These are phyloP conservation scores for Triplophysa rosa DNA, from an alignment of 2,113 vertebrate genomes.

Conservation along the genomic window DNA sequence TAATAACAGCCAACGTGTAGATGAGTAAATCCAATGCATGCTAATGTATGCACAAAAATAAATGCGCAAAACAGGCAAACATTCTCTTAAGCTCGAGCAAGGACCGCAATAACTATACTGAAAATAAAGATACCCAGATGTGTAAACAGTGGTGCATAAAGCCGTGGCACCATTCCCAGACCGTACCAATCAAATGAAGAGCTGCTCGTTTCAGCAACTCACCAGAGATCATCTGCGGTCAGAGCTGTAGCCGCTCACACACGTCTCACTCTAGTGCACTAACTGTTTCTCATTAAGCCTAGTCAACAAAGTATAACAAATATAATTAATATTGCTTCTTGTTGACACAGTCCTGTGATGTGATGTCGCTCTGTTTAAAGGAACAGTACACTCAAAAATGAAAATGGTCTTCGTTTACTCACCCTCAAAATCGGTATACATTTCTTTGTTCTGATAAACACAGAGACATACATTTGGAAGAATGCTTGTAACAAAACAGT, in stretches of 20 bases:
- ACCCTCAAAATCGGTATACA: too few species aligned
- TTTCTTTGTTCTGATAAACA: too few species aligned
- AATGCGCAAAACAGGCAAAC: not conserved
- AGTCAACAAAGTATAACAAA: conserved; percentile 32
- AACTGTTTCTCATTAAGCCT: conserved; percentile 21
- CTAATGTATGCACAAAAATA: not conserved
- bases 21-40: conserved; percentile 9
- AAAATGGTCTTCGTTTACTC: too few species aligned
- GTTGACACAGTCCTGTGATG: conserved; percentile 5
- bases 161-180: conserved; percentile 41
- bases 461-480: too few species aligned
- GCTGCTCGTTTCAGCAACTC: conserved; percentile 28
- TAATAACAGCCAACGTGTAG: not conserved
- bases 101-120: conserved; percentile 37
- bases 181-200: conserved; percentile 42
- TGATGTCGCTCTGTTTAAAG: not conserved
- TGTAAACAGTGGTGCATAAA: conserved; percentile 31
- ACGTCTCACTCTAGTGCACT: conserved; percentile 10
- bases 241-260: not conserved
- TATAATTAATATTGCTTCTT: conserved; percentile 18
- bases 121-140: conserved; percentile 37
- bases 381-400: too few species aligned
- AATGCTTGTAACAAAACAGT: too few species aligned
- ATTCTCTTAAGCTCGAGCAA: not conserved
- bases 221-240: conserved; percentile 26